Percentiles rank a stretch among this genome's conserved stretches.
Conservation (phyloP, 2,113 vertebrate species). For the Caretta caretta region DNA sequence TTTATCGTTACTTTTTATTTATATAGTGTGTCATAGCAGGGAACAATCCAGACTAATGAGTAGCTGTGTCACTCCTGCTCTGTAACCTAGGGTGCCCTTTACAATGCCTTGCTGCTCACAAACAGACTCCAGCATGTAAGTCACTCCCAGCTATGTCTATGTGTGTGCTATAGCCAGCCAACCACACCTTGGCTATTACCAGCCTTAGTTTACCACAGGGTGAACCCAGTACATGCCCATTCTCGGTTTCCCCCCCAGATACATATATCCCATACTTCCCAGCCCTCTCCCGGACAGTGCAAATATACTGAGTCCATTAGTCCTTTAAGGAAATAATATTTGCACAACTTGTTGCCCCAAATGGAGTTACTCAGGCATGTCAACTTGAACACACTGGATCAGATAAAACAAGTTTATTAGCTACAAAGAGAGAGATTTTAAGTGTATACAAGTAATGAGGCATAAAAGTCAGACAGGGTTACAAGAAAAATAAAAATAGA, state of each 20-base stretch:
- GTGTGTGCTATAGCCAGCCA: not conserved
- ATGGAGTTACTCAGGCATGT: not conserved
- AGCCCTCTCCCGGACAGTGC: not conserved
- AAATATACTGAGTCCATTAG: not conserved
- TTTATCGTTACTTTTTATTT: not conserved
- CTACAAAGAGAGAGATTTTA: not conserved
- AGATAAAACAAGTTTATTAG: not conserved
- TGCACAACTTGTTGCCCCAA: not conserved
- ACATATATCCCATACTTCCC: not conserved
- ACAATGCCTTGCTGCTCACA: not conserved
- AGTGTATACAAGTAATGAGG: not conserved
- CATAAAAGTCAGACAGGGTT: not conserved
- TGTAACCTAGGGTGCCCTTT: not conserved
- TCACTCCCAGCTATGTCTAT: not conserved
- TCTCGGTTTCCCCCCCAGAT: not conserved
- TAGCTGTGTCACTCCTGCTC: not conserved
- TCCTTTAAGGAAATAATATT: not conserved
- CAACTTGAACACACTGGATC: not conserved
- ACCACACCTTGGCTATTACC: not conserved
- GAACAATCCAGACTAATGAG: not conserved
- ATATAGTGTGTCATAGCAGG: not conserved
- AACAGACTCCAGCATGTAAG: not conserved
- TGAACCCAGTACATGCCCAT: not conserved
- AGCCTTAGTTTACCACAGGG: not conserved
- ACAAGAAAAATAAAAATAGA: not conserved